Base-by-base conservation (phyloP, 2,888 invertebrate genomes). In the Heteromyza rotundicornis region DNA sequence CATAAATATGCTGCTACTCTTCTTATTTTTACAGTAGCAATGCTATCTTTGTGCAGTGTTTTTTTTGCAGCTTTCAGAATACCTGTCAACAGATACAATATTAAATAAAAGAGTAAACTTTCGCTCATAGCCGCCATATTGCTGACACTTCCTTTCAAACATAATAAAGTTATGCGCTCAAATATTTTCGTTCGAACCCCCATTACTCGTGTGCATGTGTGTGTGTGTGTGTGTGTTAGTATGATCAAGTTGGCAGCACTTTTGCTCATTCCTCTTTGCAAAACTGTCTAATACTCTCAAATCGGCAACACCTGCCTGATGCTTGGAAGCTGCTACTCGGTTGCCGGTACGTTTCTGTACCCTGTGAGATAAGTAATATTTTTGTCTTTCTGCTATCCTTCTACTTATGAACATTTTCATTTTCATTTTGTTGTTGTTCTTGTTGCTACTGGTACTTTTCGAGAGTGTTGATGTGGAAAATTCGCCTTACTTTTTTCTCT, bases 81-180 rank as follows among this genome's bases (percentile, higher is more conserved):
- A 77, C 74, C 75, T 74, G 74, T 74, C 74, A 74, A 70, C 67
- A 57, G 69, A 72, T 74, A 72, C 74, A 74, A 74, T 76, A 75
- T 71, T 76, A 76, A 76, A 68, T 72, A 55, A 55, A 76, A 74
- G 70, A 65, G 72, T 63, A 74, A 77, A 77, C 76, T 77, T 75
- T 77, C 71, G 72, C 72, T 73, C 71, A 68, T 70, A 70, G 64
- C 67, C 65, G 68, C 63, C 69, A 23, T 55, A 55, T 36, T 55
- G 55, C 20, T 55, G 55, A 36, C 55, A 55, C 40, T 55, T 55
- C n/a, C 55, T 35, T 32, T 55, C 20, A n/a, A n/a, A n/a, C 22
- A 40, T 55, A 35, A 55, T 55, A 55, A 55, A 55, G 55, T 55
- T 55, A 40, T 55, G 23, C 23, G 52, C 40, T 35, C 7, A 40